Evolutionary conservation across 2,888 invertebrate species (phyloP).

Genomic region (Plagodis pulveraria): DNA sequence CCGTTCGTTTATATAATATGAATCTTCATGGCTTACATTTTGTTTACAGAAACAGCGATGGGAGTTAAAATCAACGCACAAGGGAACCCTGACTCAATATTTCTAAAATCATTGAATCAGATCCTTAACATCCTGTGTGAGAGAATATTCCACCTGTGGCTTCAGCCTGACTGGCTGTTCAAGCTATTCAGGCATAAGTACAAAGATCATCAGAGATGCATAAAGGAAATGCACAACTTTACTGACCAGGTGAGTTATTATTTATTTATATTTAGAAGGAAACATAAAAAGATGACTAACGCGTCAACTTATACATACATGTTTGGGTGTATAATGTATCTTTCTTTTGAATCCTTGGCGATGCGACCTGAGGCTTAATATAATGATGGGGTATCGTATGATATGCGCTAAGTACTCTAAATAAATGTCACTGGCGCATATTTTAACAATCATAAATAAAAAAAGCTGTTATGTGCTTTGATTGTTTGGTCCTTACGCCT

Average conservation of each 20-base stretch:
- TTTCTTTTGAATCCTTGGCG: too few species aligned
- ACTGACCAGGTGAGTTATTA: conserved; percentile 70
- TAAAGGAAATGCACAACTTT: conserved; percentile 85
- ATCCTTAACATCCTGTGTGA: conserved; percentile 60
- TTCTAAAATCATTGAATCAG: conserved; percentile 57
- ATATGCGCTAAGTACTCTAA: too few species aligned
- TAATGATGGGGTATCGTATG: too few species aligned
- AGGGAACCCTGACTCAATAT: conserved; percentile 59
- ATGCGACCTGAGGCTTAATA: too few species aligned
- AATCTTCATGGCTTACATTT: not conserved
- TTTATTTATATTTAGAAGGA: not conserved
- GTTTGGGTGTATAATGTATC: too few species aligned
- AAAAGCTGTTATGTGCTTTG: too few species aligned
- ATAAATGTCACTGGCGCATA: too few species aligned
- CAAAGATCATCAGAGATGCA: conserved; percentile 73
- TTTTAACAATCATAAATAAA: too few species aligned
- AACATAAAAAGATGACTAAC: not conserved
- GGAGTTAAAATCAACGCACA: conserved; percentile 73
- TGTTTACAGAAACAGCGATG: conserved; percentile 65
- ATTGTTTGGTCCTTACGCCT: too few species aligned
- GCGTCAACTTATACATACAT: too few species aligned
- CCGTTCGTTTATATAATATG: not conserved
- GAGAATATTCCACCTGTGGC: conserved; percentile 76
- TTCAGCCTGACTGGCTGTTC: conserved; percentile 84
- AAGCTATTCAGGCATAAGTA: conserved; percentile 68